These are phyloP conservation scores for Paedocypris sp. DNA, from an alignment of 2,113 vertebrate species.

Conservation along the genomic window DNA sequence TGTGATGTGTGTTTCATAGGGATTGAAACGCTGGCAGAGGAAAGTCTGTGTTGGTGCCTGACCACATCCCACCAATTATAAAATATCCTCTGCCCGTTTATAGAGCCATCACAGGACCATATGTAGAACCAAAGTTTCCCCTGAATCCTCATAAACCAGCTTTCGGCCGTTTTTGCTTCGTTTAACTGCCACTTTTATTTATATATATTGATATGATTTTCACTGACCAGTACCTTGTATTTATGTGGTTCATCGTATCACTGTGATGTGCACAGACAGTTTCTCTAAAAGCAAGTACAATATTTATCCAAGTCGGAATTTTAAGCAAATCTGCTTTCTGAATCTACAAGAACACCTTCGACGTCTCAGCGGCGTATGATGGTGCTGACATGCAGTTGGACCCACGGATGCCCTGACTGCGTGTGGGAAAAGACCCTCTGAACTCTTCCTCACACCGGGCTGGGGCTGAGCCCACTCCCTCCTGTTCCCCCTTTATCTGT, in stretches of 20 bases:
- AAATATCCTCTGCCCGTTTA: slow-evolving; percentile 3
- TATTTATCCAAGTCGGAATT: background rate
- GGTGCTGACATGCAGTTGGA: background rate
- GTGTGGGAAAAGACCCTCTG: slow-evolving; percentile 61
- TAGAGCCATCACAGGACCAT: background rate
- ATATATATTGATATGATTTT: too few species aligned
- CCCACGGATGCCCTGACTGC: slow-evolving; percentile 22
- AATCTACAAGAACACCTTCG: background rate
- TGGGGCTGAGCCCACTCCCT: slow-evolving; percentile 55
- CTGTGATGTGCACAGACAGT: too few species aligned
- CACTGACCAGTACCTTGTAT: too few species aligned
- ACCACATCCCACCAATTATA: background rate
- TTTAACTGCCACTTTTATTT: too few species aligned
- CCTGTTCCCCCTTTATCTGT: slow-evolving; percentile 54
- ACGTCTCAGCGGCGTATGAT: background rate
- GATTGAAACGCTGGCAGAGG: background rate
- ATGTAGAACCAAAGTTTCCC: background rate
- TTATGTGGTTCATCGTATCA: too few species aligned
- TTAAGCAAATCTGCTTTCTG: background rate
- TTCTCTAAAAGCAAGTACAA: too few species aligned
- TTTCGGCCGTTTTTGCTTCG: too few species aligned
- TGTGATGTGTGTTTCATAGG: background rate
- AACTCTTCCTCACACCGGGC: slow-evolving; percentile 57
- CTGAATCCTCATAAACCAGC: background rate
- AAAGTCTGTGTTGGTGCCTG: background rate